Evolutionary conservation across 1,140 invertebrate species (phyloP).

Genomic region (Belonocnema kinseyi): DNA sequence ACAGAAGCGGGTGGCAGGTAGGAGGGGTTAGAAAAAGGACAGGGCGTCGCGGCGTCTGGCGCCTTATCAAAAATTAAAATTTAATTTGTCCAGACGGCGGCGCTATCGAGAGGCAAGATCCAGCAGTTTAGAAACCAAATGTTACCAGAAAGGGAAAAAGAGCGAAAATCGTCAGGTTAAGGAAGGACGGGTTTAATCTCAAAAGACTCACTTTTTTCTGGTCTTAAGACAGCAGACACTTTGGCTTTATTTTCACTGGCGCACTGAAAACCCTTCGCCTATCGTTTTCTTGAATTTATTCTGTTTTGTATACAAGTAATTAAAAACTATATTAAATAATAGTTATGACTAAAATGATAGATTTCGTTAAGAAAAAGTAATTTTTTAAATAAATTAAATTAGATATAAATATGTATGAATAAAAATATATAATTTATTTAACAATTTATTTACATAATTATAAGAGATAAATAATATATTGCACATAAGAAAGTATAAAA

Average conservation of each 20-base stretch:
- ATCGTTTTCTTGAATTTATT: background rate
- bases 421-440: no score
- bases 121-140: constrained; percentile 35
- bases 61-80: constrained; percentile 74
- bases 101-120: constrained; percentile 51
- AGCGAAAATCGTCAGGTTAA: constrained; percentile 37
- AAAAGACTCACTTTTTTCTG: constrained; percentile 57
- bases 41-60: constrained; percentile 43
- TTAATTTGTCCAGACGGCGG: constrained; percentile 64
- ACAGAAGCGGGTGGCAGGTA: constrained; percentile 34
- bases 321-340: no score
- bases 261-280: background rate
- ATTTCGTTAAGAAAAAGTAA: no score
- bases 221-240: constrained; percentile 2
- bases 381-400: no score
- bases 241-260: background rate
- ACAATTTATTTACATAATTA: no score
- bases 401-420: no score
- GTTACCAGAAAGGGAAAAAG: constrained; percentile 39
- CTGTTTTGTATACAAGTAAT: background rate
- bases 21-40: constrained; percentile 42
- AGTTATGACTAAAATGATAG: no score
- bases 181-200: constrained; percentile 51
- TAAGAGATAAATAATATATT: no score
- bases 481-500: no score